A percentile compares a stretch with the other conserved stretches of the same genome.
Conservation (phyloP, 2,888 invertebrate genomes). For the Tholera decimalis region DNA sequence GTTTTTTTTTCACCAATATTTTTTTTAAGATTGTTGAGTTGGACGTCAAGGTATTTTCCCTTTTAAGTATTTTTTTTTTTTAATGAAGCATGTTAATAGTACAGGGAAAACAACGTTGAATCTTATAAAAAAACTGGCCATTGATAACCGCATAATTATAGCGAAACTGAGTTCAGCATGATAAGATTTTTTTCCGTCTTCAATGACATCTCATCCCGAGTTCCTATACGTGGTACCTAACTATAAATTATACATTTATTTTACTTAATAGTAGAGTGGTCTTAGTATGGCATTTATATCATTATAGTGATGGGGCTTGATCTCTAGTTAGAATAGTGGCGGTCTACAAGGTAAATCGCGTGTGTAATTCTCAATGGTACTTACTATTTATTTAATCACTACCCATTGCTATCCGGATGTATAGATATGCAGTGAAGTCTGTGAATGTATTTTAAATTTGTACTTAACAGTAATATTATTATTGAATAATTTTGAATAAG, state of each 20-base stretch:
- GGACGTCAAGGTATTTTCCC: conserved; percentile 17
- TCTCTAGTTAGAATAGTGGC: conserved; percentile 50
- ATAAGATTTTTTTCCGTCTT: conserved; percentile 2
- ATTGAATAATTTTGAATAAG: too few relatives aligned
- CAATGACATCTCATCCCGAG: conserved; percentile 7
- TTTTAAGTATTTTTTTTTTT: neutral
- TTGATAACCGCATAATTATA: neutral
- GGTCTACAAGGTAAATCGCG: conserved; percentile 56
- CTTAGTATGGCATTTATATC: conserved; percentile 49
- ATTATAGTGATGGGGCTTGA: conserved; percentile 60
- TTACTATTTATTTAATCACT: conserved; percentile 60
- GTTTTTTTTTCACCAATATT: neutral
- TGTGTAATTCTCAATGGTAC: conserved; percentile 58
- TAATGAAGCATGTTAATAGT: conserved; percentile 8
- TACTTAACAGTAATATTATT: too few relatives aligned
- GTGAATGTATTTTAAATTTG: conserved; percentile 19
- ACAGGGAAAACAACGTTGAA: neutral
- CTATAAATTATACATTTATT: conserved; percentile 30
- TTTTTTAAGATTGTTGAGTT: neutral
- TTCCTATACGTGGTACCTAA: conserved; percentile 9
- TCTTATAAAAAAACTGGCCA: neutral
- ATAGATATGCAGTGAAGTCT: conserved; percentile 17
- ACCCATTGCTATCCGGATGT: conserved; percentile 62
- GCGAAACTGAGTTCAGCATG: neutral
- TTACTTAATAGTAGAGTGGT: conserved; percentile 24